Evolutionary conservation across 2,888 invertebrate species (phyloP), one percentile per base, ranked within the genome.

Genomic region (Cynaeus angustus): DNA sequence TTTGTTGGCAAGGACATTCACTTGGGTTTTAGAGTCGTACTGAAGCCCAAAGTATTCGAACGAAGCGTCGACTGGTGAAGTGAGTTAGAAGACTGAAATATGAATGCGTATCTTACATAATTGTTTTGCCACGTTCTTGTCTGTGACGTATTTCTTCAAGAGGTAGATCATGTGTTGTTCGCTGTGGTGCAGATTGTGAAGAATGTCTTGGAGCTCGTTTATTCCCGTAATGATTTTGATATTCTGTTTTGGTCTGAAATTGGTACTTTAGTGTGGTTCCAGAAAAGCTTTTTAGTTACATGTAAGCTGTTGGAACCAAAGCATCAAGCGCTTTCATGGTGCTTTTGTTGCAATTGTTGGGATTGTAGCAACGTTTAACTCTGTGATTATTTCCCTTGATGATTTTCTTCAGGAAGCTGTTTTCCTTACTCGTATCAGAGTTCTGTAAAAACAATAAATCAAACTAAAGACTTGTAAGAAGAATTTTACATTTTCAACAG

Each of bases 1-100:
- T 33, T 83, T 80, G 62, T 78, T 78, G 0, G 81, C 76, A n/a
- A 83, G 70, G 13, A 73, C 72, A 58, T 75, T 77, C 5, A 78
- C 75, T 21, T 78, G 75, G 53, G 77, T 69, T 75, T 83, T 82
- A 0, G 80, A 77, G 26, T 81, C 81, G 16, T 50, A 41, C 21
- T 67, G 58, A n/a, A 55, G 46, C 14, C 41, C 43, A 37, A 50
- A 78, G 67, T 59, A 76, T 14, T 67, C 58, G 12, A 28, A 48
- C 5, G 59, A 50, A n/a, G 66, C 16, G 0, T 52, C 33, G n/a
- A 67, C 66, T 67, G 33, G 37, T 26, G 6, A 33, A 9, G 4
- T 4, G 2, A 21, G 21, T 21, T 21, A 21, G 21, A 21, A 33
- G 26, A 46, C 14, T 43, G 30, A 16, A 41, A 7, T 12, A 10